Evolutionary conservation across 2,113 vertebrate genomes (phyloP), one percentile per base, ranked within the genome.

Genomic region (Ifrita kowaldi): DNA sequence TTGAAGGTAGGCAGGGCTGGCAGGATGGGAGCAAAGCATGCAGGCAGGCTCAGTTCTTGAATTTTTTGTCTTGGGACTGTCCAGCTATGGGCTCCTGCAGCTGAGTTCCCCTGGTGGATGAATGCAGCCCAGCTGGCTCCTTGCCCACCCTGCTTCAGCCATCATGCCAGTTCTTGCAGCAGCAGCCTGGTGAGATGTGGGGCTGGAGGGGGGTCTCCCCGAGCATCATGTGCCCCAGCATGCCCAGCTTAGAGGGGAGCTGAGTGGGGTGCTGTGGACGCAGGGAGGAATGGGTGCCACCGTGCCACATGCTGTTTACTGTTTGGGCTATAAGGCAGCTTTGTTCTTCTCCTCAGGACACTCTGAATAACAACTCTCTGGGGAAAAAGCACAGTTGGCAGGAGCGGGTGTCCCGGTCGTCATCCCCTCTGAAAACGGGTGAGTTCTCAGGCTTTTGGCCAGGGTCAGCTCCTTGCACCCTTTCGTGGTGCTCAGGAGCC

Each of bases 331-430:
- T 96, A 98, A 98, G 88, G 87, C 77, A 2, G 77, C 97, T 98
- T 98, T 98, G 98, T 98, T 96, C 79, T 86, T 94, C 84, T 83
- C 37, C 89, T 65, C 97, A 99, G 99, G 99, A 99, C 98, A 99
- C 99, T 11, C 96, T 99, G 96, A 99, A 99, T 98, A 99, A 99
- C 98, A 99, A 99, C 97, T 99, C 99, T 56, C 98, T 99, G 84
- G 99, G 98, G 87, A 99, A 99, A 98, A 99, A 99, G 95, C 99
- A 99, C 99, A 99, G 98, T 91, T 99, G 99, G 99, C 99, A 99
- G 97, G 99, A 99, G 90, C 99, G 99, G 84, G 99, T 99, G 89
- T 99, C 99, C 32, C 98, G 98, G 81, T 99, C 99, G 0, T 99
- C 99, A 0, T 99, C 99, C 22, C 99, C 99, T 19, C 98, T 99